Conservation (phyloP, 2,888 invertebrate genomes). For the Cantharis rustica region DNA sequence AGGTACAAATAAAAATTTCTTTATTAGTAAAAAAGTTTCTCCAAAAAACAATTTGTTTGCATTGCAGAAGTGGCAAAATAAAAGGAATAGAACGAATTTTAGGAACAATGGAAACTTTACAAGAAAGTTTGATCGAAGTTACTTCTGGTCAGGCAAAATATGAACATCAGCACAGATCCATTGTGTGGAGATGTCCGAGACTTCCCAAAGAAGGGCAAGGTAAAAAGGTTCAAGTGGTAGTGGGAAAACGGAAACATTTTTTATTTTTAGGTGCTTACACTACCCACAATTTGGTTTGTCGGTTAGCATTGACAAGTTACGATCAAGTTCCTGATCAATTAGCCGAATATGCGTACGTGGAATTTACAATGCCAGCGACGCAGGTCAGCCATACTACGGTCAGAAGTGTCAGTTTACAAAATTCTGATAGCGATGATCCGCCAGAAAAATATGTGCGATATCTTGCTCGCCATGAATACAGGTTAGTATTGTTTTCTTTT, state of each 20-base stretch:
- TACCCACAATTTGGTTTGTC: slow-evolving; percentile 92
- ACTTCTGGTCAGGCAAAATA: slow-evolving; percentile 98
- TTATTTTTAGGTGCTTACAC: slow-evolving; percentile 88
- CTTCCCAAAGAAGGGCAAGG: slow-evolving; percentile 99
- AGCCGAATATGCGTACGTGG: slow-evolving; percentile 86
- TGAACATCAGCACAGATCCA: slow-evolving; percentile 95
- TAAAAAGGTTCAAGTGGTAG: slow-evolving; percentile 47
- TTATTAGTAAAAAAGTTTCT: neutral
- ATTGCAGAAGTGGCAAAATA: slow-evolving; percentile 78
- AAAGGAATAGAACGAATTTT: slow-evolving; percentile 91
- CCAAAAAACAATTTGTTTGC: neutral
- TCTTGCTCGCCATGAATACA: slow-evolving; percentile 93
- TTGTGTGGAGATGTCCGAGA: slow-evolving; percentile 97
- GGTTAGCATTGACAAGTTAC: slow-evolving; percentile 94
- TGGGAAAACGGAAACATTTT: neutral
- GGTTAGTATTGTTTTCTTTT: slow-evolving; percentile 56
- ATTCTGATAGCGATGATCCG: slow-evolving; percentile 83
- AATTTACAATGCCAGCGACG: slow-evolving; percentile 98
- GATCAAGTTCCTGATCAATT: slow-evolving; percentile 96
- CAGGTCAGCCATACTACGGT: slow-evolving; percentile 95
- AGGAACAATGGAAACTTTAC: slow-evolving; percentile 88
- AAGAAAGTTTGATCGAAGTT: slow-evolving; percentile 92
- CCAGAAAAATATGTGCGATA: slow-evolving; percentile 99
- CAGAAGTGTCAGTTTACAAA: slow-evolving; percentile 88
- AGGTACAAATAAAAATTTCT: slow-evolving; percentile 47